These are phyloP conservation scores for Papilio glaucus DNA, from an alignment of 1,140 invertebrate species.

Conservation along the genomic window DNA sequence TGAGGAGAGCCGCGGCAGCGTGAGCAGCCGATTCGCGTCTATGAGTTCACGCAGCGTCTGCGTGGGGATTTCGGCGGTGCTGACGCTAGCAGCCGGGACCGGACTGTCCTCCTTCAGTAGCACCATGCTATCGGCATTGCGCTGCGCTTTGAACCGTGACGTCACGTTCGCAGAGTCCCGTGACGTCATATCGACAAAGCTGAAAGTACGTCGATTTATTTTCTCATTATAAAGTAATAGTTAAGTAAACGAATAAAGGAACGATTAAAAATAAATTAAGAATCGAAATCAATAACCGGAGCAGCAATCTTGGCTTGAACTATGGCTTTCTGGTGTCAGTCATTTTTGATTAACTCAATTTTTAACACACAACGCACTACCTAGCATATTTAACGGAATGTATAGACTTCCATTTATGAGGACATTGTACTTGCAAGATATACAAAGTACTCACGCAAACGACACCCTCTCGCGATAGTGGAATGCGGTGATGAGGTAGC, in stretches of 20 bases:
- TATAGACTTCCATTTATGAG: too few relatives aligned
- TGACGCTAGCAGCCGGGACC: slow-evolving; percentile 93
- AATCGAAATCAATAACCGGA: too few relatives aligned
- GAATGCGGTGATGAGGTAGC: slow-evolving; percentile 95
- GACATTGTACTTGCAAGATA: neutral
- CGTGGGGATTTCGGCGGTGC: slow-evolving; percentile 94
- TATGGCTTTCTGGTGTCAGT: too few relatives aligned
- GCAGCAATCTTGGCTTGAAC: too few relatives aligned
- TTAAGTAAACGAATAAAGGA: neutral
- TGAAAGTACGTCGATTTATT: slow-evolving; percentile 59
- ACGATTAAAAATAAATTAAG: neutral
- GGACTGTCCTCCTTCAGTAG: slow-evolving; percentile 95
- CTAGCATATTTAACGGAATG: too few relatives aligned
- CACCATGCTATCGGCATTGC: slow-evolving; percentile 92
- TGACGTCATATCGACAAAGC: slow-evolving; percentile 86
- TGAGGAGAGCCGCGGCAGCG: slow-evolving; percentile 94
- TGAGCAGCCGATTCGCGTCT: slow-evolving; percentile 93
- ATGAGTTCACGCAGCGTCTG: slow-evolving; percentile 95
- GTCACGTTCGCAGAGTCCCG: slow-evolving; percentile 85
- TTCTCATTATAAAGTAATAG: neutral
- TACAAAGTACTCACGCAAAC: slow-evolving; percentile 89
- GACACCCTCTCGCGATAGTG: slow-evolving; percentile 92
- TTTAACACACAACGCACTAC: too few relatives aligned
- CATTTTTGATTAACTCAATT: too few relatives aligned
- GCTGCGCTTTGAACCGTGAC: slow-evolving; percentile 88